Conservation (phyloP, 2,888 invertebrate species). For the Limnephilus lunatus region DNA sequence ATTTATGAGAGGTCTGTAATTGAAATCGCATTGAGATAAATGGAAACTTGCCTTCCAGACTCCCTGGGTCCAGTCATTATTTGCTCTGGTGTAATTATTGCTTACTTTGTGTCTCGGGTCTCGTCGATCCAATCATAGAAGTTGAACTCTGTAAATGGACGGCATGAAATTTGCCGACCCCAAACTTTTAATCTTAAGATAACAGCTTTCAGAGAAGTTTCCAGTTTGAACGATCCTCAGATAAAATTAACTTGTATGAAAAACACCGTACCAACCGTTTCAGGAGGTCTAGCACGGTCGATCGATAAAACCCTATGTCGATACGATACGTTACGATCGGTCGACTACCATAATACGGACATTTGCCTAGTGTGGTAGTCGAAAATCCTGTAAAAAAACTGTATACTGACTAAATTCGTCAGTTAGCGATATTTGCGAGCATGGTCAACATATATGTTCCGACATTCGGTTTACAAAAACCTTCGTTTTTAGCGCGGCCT, state of each 20-base stretch:
- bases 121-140: neutral
- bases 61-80: neutral
- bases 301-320: too few species aligned
- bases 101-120: neutral
- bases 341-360: too few species aligned
- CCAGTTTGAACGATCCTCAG: neutral
- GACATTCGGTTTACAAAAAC: too few species aligned
- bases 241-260: neutral
- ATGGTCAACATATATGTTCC: too few species aligned
- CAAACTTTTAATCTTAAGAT: neutral
- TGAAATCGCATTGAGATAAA: neutral
- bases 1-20: neutral
- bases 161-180: neutral
- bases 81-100: neutral
- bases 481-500: too few species aligned
- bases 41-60: neutral
- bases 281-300: neutral
- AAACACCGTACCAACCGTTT: neutral
- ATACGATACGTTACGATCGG: too few species aligned
- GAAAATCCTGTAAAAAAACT: too few species aligned
- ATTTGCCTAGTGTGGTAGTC: too few species aligned
- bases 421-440: too few species aligned
- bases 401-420: too few species aligned
- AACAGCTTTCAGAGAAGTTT: neutral
- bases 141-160: neutral